Base-by-base conservation (phyloP, 2,797 vertebrate species). In the Helarctos malayanus region DNA sequence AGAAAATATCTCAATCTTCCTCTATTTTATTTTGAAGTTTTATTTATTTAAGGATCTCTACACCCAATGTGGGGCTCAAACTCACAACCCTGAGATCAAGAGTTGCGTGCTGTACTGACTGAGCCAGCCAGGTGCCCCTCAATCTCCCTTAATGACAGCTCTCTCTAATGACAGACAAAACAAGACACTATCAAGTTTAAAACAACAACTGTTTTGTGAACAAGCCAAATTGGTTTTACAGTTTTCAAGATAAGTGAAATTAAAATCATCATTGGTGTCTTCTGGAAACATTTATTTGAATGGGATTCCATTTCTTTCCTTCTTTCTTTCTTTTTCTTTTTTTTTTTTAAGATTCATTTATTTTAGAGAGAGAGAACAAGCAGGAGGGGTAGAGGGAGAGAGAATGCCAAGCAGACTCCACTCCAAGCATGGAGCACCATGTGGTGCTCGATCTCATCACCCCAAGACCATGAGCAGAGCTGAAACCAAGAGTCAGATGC, bases 161-260 rank as follows among this genome's bases (percentile, higher is more conserved):
- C 29, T 38, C 21, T 84, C 19, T 71, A 65, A 59, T 68, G 41
- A 75, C 11, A 88, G 73, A 88, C 29, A 78, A 94, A 86, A 56
- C n/a, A 92, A 95, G 27, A 75, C 0, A 52, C 25, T 47, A 82
- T 29, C 6, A 14, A 49, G 27, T 13, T 68, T 38, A 63, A 41
- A 80, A 76, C 49, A 27, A 81, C 54, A 71, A 52, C 1, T 79
- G 56, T 54, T 68, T 71, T 69, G 35, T 78, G 32, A 94, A 73
- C 4, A 92, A 85, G 71, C 0, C 13, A 38, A 93, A 7, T 8
- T 91, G 21, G 19, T 75, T 47, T 82, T 16, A 21, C 38, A 57
- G 76, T 81, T 89, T 88, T 90, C 52, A 90, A 94, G 21, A 27
- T 76, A 47, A 71, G 1, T 29, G 11, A 93, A 93, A 95, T 65